Conservation (phyloP, 2,888 invertebrate genomes). For the Alviniconcha strummeri region DNA sequence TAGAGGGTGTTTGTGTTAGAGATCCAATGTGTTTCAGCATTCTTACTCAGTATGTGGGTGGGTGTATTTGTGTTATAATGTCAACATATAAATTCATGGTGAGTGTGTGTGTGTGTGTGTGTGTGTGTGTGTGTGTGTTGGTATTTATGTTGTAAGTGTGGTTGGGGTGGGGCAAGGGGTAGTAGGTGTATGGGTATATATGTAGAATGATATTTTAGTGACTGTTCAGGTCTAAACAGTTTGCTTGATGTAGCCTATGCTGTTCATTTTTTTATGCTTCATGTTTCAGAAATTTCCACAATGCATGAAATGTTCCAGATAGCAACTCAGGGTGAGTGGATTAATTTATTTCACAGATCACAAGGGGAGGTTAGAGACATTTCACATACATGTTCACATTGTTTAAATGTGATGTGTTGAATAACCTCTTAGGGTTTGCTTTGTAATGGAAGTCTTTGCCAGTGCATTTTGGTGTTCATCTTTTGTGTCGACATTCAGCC, state of each 20-base stretch:
- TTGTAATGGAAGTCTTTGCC: too few species aligned
- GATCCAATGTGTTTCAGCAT: neutral
- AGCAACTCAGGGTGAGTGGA: slow-evolving; percentile 66
- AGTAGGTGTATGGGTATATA: too few species aligned
- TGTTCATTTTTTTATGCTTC: slow-evolving; percentile 28
- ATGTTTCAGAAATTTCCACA: slow-evolving; percentile 64
- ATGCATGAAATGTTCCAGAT: slow-evolving; percentile 69
- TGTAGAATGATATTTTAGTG: too few species aligned
- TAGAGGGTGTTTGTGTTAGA: neutral
- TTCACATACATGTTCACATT: neutral
- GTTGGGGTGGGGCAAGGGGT: too few species aligned
- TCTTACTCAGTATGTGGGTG: neutral
- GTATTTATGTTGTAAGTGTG: neutral
- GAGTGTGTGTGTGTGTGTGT: neutral
- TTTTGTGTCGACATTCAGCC: too few species aligned
- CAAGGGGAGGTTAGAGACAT: too few species aligned
- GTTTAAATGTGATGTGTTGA: too few species aligned
- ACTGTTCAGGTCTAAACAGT: too few species aligned
- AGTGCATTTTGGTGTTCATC: too few species aligned
- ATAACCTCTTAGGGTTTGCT: too few species aligned
- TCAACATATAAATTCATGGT: neutral
- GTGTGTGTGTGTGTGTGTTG: neutral
- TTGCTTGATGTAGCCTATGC: neutral
- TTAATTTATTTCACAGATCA: too few species aligned
- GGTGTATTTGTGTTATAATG: neutral